phyloP scores from a whole-genome alignment of 2,797 vertebrate species.

The Alcedo atthis region DNA sequence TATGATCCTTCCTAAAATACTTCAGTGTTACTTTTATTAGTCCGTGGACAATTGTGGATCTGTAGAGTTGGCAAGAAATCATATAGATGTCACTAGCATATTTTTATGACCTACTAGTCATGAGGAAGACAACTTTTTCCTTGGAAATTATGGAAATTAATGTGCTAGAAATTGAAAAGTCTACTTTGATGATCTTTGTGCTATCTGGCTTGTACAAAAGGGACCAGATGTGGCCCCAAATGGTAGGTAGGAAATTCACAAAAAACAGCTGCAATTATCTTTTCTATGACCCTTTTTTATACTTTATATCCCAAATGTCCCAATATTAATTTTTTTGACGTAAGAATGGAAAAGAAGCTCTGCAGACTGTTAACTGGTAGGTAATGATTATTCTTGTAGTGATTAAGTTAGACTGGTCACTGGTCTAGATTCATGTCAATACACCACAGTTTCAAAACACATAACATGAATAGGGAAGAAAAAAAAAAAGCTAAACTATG shows the following conservation, averaged over 20 bases:
- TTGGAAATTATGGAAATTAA: not conserved
- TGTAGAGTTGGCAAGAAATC: not conserved
- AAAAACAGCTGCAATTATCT: not conserved
- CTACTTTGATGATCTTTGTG: not conserved
- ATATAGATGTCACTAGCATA: not conserved
- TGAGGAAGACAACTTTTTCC: not conserved
- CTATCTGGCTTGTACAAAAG: not conserved
- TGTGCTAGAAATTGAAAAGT: not conserved
- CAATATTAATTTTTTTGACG: not conserved
- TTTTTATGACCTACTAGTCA: not conserved
- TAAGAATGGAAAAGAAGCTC: not conserved
- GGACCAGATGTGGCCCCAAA: accelerated
- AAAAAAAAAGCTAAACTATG: not conserved
- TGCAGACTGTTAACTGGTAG: not conserved
- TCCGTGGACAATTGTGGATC: not conserved
- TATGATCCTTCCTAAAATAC: not conserved
- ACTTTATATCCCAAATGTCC: not conserved
- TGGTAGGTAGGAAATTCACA: not conserved
- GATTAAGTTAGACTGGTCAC: not conserved
- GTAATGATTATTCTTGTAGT: not conserved
- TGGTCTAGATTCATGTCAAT: not conserved
- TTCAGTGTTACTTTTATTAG: not conserved
- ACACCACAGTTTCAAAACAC: not conserved
- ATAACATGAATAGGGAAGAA: not conserved
- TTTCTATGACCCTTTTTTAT: not conserved